Base-by-base conservation (phyloP, 2,113 vertebrate genomes). In the Maccullochella peelii region DNA sequence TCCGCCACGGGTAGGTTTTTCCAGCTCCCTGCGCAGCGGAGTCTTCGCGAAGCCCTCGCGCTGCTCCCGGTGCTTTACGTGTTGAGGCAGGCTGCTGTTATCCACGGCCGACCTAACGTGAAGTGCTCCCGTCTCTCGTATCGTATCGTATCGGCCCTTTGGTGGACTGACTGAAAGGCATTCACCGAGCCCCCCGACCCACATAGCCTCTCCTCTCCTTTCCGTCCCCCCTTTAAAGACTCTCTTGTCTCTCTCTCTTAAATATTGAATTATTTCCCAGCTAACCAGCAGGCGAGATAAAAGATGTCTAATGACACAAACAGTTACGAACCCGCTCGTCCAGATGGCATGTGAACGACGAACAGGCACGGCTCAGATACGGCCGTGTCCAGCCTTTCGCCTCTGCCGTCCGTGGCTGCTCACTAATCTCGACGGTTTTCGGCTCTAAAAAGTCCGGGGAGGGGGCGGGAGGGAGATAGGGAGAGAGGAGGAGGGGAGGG, bases 351-450 rank as follows among this genome's bases (percentile, higher is more conserved):
- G 91, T 88, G 89, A 86, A 90, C 92, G 89, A 87, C 87, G 88
- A 6, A 61, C 88, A 88, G 79, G 88, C 92, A 90, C 95, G 90
- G 83, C 90, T 87, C 86, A 68, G 82, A 80, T 88, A 84, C 87
- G 89, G 80, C 88, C 79, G 89, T 16, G 91, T 94, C 92, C 93
- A 92, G 91, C 93, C 92, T 91, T 77, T 86, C 82, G 91, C 89
- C 86, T 78, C 84, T 65, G 82, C 91, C 88, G 92, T 89, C 89
- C 92, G 92, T 61, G 82, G 92, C 94, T 94, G 90, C 91, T 91
- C 93, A 93, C 92, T 92, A 90, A 95, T 94, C 91, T 94, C 95
- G 94, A 93, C 95, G 95, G 92, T 95, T 95, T 94, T 95, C 90
- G 94, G 94, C 92, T 93, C 94, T 94, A 93, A 96, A 96, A 96